Evolutionary conservation across 2,797 vertebrate genomes (phyloP).

Genomic region (Manis javanica): DNA sequence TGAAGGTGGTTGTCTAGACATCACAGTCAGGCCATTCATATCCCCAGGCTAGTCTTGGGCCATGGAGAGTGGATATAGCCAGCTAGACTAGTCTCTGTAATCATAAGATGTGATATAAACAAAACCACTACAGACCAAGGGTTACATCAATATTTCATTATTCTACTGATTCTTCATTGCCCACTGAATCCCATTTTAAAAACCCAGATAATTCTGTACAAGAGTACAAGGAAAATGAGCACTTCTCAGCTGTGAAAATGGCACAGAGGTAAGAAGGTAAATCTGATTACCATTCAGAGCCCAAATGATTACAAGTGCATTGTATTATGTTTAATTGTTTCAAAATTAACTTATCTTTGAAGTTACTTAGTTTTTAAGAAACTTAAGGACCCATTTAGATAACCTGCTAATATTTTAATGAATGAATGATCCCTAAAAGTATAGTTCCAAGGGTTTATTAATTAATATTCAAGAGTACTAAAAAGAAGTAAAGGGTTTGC

Average conservation of each 20-base stretch:
- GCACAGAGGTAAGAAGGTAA: not conserved
- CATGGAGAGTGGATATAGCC: not conserved
- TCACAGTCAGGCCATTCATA: not conserved
- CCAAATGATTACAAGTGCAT: not conserved
- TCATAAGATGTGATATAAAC: not conserved
- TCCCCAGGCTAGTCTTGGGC: not conserved
- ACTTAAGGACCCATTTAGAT: not conserved
- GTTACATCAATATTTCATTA: not conserved
- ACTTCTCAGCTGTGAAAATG: not conserved
- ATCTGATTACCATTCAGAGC: not conserved
- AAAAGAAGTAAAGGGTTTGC: not conserved
- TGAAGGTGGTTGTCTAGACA: not conserved
- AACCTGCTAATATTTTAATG: not conserved
- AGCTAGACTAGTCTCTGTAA: not conserved
- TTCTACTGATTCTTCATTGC: not conserved
- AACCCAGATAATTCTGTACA: not conserved
- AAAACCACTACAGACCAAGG: not conserved
- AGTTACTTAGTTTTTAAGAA: not conserved
- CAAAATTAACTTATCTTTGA: not conserved
- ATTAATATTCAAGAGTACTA: not conserved
- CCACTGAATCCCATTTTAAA: not conserved
- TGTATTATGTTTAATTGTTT: not conserved
- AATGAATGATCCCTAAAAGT: not conserved
- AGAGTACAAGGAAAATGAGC: not conserved
- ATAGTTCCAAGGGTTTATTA: not conserved